These are phyloP conservation scores for Mesoclemmys tuberculata DNA, from an alignment of 2,113 vertebrate genomes.

Conservation along the genomic window DNA sequence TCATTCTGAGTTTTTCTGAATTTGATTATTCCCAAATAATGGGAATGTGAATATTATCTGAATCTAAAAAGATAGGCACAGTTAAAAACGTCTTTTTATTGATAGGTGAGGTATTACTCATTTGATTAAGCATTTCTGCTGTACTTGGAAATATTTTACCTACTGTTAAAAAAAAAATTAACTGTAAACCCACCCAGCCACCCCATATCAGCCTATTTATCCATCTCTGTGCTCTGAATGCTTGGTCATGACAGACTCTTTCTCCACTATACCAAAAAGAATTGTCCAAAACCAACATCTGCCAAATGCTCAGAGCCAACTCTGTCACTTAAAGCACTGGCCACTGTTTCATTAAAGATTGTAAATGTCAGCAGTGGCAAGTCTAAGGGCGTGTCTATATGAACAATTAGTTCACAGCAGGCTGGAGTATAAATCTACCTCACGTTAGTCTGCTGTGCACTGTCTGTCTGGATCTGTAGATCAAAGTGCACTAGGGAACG, in stretches of 20 bases:
- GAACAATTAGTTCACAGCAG: neutral
- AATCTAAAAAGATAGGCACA: neutral
- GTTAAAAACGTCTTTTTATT: neutral
- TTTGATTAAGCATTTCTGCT: neutral
- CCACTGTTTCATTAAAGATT: conserved; percentile 4
- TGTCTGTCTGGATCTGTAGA: neutral
- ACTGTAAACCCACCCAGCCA: neutral
- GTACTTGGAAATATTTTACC: neutral
- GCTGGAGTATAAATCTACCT: neutral
- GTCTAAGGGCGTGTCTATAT: neutral
- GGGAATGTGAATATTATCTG: neutral
- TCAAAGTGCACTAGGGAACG: neutral
- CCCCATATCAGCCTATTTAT: neutral
- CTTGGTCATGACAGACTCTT: neutral
- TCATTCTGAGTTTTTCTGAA: neutral
- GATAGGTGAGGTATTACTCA: neutral
- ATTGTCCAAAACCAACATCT: neutral
- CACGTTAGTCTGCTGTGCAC: neutral
- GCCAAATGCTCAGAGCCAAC: neutral
- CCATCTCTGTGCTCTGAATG: neutral
- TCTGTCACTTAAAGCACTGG: neutral
- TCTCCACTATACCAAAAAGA: neutral
- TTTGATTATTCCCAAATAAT: neutral
- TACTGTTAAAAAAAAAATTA: neutral
- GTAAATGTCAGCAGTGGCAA: conserved; percentile 36